Evolutionary conservation across 1,140 invertebrate genomes (phyloP), one percentile per base, ranked within the genome.

Genomic region (Drosophila busckii): DNA sequence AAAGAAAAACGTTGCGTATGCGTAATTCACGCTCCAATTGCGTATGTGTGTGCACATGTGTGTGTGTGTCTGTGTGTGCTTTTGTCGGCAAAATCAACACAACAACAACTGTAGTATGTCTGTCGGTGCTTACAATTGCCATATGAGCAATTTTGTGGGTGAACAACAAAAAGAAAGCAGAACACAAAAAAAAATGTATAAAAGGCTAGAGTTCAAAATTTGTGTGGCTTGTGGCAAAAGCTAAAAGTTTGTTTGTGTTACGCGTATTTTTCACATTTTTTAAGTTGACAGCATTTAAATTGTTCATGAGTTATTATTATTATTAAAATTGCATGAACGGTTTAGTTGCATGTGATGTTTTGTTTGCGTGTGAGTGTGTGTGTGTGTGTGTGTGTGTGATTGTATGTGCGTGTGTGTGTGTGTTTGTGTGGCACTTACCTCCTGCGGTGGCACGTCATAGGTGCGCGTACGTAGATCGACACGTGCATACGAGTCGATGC

Each of bases 381-480:
- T 53, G 25, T 54, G 15, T 45, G 17, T 31, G 32, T 19, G 34
- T 34, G 38, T 42, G 13, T 29, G 28, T n/a, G 7, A 7, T 3
- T 28, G 52, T 58, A 15, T 34, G 13, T 38, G 54, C 41, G 29
- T 32, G 29, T 22, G 42, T 58, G 45, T 46, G 23, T 45, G 46
- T 22, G 17, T 23, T 10, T 16, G 25, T 58, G 12, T 22, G 13
- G 50, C 32, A 78, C 83, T 86, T 91, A 97, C 96, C 90, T 98
- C 96, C 89, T 98, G 96, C 5, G 96, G 96, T 23, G 97, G 96
- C 17, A 98, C 95, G 84, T 98, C 96, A 83, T 98, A 98, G 0
- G 95, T 96, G 50, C 96, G 91, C 4, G 94, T 96, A 60, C 97
- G 91, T 32, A 98, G 89, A 87, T 98, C 96, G 4, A 96, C 95